Percentiles rank a stretch among this genome's conserved stretches.
phyloP scores from a whole-genome alignment of 2,113 vertebrate genomes.

The Columba janthina region DNA sequence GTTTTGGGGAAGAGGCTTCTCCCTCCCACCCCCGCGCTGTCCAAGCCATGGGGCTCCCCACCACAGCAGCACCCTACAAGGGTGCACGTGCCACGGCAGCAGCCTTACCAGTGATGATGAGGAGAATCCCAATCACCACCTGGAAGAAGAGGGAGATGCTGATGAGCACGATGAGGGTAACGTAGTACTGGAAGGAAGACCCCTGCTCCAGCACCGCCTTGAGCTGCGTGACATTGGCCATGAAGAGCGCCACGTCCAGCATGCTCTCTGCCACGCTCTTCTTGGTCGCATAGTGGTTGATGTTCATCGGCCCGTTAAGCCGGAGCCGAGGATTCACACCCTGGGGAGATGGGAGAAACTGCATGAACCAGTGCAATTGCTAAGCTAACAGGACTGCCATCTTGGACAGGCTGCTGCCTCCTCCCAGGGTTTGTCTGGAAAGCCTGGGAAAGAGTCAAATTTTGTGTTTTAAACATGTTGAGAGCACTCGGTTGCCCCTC shows the following conservation, averaged over 20 bases:
- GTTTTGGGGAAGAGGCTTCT: not conserved
- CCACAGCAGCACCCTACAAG: not conserved
- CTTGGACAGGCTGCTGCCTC: rapidly evolving
- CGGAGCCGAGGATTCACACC: not conserved
- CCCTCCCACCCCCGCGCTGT: not conserved
- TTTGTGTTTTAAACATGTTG: rapidly evolving
- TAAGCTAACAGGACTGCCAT: rapidly evolving
- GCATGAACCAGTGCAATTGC: rapidly evolving
- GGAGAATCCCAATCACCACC: conserved; percentile 83
- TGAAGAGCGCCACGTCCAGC: conserved; percentile 88
- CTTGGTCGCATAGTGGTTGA: conserved; percentile 92
- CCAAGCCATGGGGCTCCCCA: not conserved
- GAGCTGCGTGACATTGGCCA: conserved; percentile 88
- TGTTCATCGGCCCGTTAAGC: conserved; percentile 74
- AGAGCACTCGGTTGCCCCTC: not conserved
- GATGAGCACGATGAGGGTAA: conserved; percentile 83
- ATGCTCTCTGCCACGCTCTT: conserved; percentile 90
- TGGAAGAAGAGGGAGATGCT: conserved; percentile 88
- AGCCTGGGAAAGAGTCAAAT: not conserved
- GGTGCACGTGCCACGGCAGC: rapidly evolving
- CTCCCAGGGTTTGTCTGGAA: not conserved
- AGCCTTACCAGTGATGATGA: conserved; percentile 85
- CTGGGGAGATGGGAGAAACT: conserved; percentile 4
- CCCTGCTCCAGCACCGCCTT: conserved; percentile 89
- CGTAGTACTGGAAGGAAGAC: conserved; percentile 80